These are phyloP conservation scores for Ciconia stormi DNA, from an alignment of 2,113 vertebrate genomes.

Conservation along the genomic window DNA sequence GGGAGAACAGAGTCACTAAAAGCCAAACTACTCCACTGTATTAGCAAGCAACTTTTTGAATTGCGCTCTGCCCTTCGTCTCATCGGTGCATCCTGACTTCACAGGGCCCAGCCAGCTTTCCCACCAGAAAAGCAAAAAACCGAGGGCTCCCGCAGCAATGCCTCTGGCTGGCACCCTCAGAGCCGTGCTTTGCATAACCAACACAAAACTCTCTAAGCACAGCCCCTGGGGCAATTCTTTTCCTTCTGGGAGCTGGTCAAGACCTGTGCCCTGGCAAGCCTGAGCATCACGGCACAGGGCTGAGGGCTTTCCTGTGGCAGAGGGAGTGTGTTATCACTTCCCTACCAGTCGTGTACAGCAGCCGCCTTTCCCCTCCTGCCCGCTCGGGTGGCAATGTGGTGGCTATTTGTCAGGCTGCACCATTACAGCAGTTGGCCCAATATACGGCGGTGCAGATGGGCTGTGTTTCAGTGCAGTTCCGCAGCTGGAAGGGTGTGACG, in stretches of 20 bases:
- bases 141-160: not conserved
- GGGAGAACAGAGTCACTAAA: not conserved
- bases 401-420: not conserved
- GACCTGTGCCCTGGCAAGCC: not conserved
- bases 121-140: not conserved
- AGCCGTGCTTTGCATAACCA: not conserved
- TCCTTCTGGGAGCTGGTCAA: not conserved
- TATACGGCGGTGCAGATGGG: accelerated
- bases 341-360: not conserved
- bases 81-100: not conserved
- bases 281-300: not conserved
- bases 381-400: not conserved
- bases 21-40: not conserved
- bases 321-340: not conserved
- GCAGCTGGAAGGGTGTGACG: not conserved
- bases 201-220: not conserved
- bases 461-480: not conserved
- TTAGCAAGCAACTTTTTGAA: not conserved
- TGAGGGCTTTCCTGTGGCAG: not conserved
- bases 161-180: not conserved
- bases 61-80: not conserved
- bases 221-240: not conserved
- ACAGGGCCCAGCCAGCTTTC: not conserved
- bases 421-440: not conserved
- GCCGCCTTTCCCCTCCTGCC: not conserved